phyloP scores from a whole-genome alignment of 2,888 invertebrate genomes.

The Stenodera caucasica region DNA sequence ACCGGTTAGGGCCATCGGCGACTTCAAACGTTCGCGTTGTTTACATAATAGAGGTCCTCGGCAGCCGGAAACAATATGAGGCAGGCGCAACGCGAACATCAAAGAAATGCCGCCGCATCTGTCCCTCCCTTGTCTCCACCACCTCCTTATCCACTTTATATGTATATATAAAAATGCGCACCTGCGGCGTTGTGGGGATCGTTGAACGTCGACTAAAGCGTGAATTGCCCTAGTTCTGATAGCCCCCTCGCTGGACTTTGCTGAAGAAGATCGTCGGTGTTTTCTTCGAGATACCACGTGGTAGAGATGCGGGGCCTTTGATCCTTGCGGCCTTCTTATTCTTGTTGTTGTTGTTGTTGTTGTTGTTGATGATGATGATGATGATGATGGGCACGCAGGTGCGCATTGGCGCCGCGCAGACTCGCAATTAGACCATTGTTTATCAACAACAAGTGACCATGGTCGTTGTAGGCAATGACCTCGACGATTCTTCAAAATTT shows the following conservation, averaged over 20 bases:
- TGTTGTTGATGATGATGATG: conserved; percentile 22
- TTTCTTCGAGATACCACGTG: conserved; percentile 43
- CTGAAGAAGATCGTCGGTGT: not conserved
- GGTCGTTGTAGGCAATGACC: conserved; percentile 43
- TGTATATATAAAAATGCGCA: conserved; percentile 33
- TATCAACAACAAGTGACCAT: conserved; percentile 39
- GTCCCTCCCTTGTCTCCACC: conserved; percentile 21
- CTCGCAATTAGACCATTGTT: conserved; percentile 44
- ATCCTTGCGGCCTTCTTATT: conserved; percentile 34
- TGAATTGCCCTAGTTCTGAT: conserved; percentile 48
- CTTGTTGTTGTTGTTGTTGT: conserved; percentile 16
- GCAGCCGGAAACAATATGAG: conserved; percentile 60
- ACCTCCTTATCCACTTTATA: conserved; percentile 27
- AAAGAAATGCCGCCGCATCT: conserved; percentile 53
- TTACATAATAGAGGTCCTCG: conserved; percentile 72
- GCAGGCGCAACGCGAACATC: conserved; percentile 54
- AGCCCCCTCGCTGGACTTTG: conserved; percentile 27
- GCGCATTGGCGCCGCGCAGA: conserved; percentile 43
- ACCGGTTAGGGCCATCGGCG: conserved; percentile 55
- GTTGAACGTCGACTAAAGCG: conserved; percentile 31
- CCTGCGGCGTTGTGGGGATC: conserved; percentile 23
- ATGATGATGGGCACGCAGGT: conserved; percentile 11
- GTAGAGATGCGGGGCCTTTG: conserved; percentile 44
- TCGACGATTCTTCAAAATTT: too few relatives aligned
- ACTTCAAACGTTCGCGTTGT: conserved; percentile 68